Base-by-base conservation (phyloP, 2,797 vertebrate species). In the Enteromius treurensis region DNA sequence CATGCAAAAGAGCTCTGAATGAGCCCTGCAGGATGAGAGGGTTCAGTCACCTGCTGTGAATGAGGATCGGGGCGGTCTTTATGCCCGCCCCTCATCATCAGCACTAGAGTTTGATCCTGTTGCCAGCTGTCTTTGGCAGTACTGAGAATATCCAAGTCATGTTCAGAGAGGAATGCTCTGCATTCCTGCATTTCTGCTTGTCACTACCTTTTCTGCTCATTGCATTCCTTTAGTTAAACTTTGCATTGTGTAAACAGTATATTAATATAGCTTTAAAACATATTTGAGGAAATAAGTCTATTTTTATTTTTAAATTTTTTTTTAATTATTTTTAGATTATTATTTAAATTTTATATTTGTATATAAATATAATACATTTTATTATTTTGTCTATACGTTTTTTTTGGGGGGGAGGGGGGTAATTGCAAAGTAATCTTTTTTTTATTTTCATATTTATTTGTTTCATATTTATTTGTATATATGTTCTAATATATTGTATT, bases 91-190 rank as follows among this genome's bases (percentile, higher is more conserved):
- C 26, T 81, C 9, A 1, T 86, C 73, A 83, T 84, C 80, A 86
- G 69, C 29, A 79, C 17, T 64, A 65, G 6, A 51, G 47, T 78
- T 84, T 78, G 60, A 77, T 85, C 70, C 47, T 55, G 60, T 74
- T 51, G 15, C 69, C 83, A 80, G 58, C 51, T 85, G 79, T 42
- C 23, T 49, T 89, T 91, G 89, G 85, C 89, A 90, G 85, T 87
- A 68, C 86, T 88, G 87, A 84, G 83, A 67, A 71, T 87, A 70
- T 91, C 86, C 84, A 86, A 90, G 85, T 88, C 87, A 85, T 81
- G 70, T 83, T 84, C n/a, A 51, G 76, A 7, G 34, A 64, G 69
- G 89, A 40, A 82, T 86, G 53, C 88, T 90, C 10, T 51, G 13
- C 77, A 23, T 49, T 67, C 37, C 67, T 42, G 55, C 4, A 14